Percentiles rank a stretch among this genome's conserved stretches.
Conservation (phyloP, 2,113 vertebrate genomes). For the Ictidomys tridecemlineatus region DNA sequence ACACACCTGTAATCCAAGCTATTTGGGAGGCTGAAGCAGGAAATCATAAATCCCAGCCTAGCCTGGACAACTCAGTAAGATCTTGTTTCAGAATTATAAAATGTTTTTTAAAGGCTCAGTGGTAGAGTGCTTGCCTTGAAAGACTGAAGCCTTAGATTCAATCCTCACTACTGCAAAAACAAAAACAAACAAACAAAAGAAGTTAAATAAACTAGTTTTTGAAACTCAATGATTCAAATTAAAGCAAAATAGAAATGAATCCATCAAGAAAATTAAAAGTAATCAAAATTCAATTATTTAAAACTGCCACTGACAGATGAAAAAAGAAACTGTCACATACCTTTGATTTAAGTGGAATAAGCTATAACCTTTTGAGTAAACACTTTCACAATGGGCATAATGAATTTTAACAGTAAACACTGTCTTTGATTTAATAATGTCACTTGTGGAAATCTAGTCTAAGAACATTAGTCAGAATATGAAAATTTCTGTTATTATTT, state of each 20-base stretch:
- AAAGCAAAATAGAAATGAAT: constrained; percentile 38
- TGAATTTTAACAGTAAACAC: constrained; percentile 8
- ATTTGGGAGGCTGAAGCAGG: too few species aligned
- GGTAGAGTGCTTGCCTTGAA: too few species aligned
- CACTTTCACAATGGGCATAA: background rate
- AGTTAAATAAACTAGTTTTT: constrained; percentile 42
- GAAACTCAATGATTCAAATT: constrained; percentile 40
- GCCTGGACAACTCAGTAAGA: too few species aligned
- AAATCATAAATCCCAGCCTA: too few species aligned
- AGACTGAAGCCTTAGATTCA: too few species aligned
- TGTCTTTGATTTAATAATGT: background rate
- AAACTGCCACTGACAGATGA: background rate
- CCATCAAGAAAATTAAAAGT: background rate
- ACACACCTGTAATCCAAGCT: too few species aligned
- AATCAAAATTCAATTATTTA: constrained; percentile 37
- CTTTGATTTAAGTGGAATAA: background rate
- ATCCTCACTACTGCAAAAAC: too few species aligned
- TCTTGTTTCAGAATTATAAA: too few species aligned
- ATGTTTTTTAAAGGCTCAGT: too few species aligned
- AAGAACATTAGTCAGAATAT: background rate
- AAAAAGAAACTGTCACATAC: background rate
- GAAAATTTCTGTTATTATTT: background rate
- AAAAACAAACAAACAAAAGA: background rate
- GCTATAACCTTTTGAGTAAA: constrained; percentile 22
- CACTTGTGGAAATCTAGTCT: background rate